Percentiles rank a stretch among this genome's conserved stretches.
Evolutionary conservation across 2,113 vertebrate genomes (phyloP).

Genomic region (Acrocephalus kingi): DNA sequence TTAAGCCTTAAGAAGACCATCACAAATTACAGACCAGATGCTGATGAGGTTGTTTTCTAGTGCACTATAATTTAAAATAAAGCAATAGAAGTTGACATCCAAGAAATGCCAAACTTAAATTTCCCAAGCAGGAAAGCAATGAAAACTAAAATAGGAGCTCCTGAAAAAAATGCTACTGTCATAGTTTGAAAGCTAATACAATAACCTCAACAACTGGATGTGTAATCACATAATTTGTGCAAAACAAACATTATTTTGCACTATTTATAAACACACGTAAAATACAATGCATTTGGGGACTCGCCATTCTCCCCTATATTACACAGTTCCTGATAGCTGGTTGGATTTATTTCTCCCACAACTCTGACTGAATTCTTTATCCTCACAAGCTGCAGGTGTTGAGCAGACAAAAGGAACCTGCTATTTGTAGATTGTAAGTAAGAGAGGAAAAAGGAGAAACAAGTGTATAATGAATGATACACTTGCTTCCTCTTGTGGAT

Average conservation of each 20-base stretch:
- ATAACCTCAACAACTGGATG: not conserved
- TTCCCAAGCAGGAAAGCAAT: not conserved
- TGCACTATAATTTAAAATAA: not conserved
- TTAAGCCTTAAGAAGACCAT: not conserved
- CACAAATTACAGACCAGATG: not conserved
- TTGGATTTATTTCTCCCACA: not conserved
- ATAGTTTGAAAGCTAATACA: not conserved
- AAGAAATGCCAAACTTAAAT: not conserved
- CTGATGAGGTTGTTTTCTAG: not conserved
- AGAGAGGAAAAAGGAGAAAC: not conserved
- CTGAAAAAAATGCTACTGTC: not conserved
- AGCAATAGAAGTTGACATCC: not conserved
- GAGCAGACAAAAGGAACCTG: not conserved
- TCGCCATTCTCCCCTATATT: fast-evolving
- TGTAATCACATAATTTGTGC: not conserved
- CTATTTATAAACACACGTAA: not conserved
- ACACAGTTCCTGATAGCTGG: too few species aligned
- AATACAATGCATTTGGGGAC: not conserved
- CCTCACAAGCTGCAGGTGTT: not conserved
- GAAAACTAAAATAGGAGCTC: not conserved
- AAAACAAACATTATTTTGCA: not conserved
- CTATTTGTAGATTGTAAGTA: not conserved
- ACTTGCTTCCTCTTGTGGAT: not conserved
- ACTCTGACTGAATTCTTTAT: not conserved
- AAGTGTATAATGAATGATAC: too few species aligned